Evolutionary conservation across 2,113 vertebrate genomes (phyloP).

Genomic region (Amphilophus citrinellus): DNA sequence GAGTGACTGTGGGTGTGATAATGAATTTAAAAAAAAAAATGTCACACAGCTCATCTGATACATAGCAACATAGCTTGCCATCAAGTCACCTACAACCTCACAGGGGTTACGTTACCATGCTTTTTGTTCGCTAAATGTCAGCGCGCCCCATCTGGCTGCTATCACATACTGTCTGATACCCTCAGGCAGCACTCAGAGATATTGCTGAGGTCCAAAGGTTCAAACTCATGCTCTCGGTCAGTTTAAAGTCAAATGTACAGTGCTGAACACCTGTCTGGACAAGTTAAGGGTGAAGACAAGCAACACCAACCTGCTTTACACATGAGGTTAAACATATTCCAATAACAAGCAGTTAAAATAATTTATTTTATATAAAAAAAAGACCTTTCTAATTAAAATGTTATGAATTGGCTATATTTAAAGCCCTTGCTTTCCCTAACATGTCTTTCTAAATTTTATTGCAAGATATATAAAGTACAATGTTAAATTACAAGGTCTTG

Average conservation of each 20-base stretch:
- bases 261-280: constrained; percentile 13
- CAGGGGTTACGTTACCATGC: constrained; percentile 43
- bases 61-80: constrained; percentile 47
- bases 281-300: not conserved
- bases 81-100: constrained; percentile 57
- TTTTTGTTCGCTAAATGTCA: constrained; percentile 78
- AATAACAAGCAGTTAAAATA: not conserved
- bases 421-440: not conserved
- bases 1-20: constrained; percentile 44
- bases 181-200: constrained; percentile 49
- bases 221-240: constrained; percentile 30
- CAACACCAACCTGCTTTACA: constrained; percentile 1
- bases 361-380: not conserved
- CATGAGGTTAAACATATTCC: not conserved
- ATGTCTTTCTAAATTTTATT: not conserved
- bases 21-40: constrained; percentile 57
- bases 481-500: too few species aligned
- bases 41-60: constrained; percentile 72
- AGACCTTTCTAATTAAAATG: not conserved
- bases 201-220: constrained; percentile 31
- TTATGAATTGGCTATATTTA: not conserved
- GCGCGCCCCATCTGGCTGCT: constrained; percentile 54
- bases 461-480: not conserved
- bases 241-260: constrained; percentile 25
- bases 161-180: constrained; percentile 54